phyloP scores from a whole-genome alignment of 2,888 invertebrate genomes.

The Orchesellides sinensis region DNA sequence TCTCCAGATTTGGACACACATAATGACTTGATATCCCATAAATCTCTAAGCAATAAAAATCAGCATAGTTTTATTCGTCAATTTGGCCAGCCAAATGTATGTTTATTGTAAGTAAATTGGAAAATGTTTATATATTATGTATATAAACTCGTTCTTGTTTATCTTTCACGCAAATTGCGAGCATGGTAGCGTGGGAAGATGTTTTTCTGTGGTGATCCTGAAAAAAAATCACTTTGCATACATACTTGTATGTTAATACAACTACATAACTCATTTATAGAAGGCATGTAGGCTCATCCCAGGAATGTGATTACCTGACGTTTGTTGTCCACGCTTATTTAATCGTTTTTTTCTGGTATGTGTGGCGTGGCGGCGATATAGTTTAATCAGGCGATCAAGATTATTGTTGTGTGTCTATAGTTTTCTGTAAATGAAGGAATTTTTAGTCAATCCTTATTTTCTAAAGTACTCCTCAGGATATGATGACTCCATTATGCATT shows the following conservation, averaged over 20 bases:
- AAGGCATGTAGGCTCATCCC: neutral
- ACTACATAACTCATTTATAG: conserved; percentile 34
- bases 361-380: neutral
- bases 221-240: conserved; percentile 40
- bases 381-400: neutral
- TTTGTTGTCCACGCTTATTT: conserved; percentile 26
- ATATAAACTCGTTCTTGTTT: no score
- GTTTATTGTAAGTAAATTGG: neutral
- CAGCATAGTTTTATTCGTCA: conserved; percentile 12
- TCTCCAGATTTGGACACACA: conserved; percentile 53
- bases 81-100: neutral
- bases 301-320: neutral
- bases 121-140: neutral
- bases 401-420: conserved; percentile 9
- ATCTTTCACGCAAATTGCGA: neutral
- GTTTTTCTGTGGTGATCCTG: conserved; percentile 7
- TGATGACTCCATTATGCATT: conserved; percentile 46
- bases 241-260: conserved; percentile 7
- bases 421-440: no score
- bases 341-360: conserved; percentile 16
- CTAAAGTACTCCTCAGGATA: conserved; percentile 10
- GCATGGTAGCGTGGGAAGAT: conserved; percentile 51
- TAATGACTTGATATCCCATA: conserved; percentile 50
- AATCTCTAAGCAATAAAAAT: conserved; percentile 36
- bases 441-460: conserved; percentile 39